phyloP scores from a whole-genome alignment of 1,140 invertebrate genomes.

The Caenorhabditis tropicalis region DNA sequence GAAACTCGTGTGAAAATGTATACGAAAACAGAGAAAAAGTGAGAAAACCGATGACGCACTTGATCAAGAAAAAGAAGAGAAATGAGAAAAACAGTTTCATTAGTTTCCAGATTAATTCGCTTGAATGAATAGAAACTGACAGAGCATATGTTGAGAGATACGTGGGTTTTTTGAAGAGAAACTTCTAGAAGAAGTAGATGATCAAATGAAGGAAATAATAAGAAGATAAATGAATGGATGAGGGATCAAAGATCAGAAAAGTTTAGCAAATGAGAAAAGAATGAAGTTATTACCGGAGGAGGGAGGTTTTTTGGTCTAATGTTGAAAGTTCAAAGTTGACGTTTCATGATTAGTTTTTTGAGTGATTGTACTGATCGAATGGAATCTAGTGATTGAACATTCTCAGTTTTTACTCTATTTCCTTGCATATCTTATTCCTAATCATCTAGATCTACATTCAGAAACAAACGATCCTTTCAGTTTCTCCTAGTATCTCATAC shows the following conservation, averaged over 20 bases:
- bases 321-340: not conserved
- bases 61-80: not conserved
- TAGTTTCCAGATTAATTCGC: not conserved
- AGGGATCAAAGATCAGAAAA: not conserved
- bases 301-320: not conserved
- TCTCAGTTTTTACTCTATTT: too few relatives aligned
- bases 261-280: not conserved
- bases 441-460: too few relatives aligned
- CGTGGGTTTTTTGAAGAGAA: not conserved
- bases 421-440: too few relatives aligned
- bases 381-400: too few relatives aligned
- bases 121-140: not conserved
- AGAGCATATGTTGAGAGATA: not conserved
- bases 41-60: not conserved
- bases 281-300: not conserved
- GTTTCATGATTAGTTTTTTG: not conserved
- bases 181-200: not conserved
- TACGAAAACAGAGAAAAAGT: not conserved
- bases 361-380: not conserved
- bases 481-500: too few relatives aligned
- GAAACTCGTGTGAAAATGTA: not conserved
- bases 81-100: not conserved
- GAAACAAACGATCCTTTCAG: too few relatives aligned
- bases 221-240: not conserved
- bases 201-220: not conserved